Percentiles rank a stretch among this genome's conserved stretches.
phyloP scores from a whole-genome alignment of 2,888 invertebrate genomes.

The Drosophila paranaensis region DNA sequence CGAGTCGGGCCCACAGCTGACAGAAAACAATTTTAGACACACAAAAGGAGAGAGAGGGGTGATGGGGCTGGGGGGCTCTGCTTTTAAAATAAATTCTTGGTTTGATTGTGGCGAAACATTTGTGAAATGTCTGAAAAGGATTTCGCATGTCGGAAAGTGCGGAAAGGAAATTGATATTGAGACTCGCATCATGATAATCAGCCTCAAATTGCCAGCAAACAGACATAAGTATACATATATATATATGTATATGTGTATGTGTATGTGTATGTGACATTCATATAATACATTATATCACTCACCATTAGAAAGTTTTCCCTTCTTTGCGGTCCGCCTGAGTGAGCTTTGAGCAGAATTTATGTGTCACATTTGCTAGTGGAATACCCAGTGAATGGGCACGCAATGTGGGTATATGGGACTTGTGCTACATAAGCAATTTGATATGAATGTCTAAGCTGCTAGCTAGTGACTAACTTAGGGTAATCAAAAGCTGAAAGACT shows the following conservation, averaged over 20 bases:
- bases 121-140: conserved; percentile 64
- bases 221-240: background rate
- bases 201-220: conserved; percentile 48
- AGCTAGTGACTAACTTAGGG: too few relatives aligned
- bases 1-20: conserved; percentile 34
- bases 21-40: conserved; percentile 34
- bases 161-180: conserved; percentile 68
- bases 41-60: background rate
- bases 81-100: conserved; percentile 42
- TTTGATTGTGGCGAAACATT: conserved; percentile 36
- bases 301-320: conserved; percentile 29
- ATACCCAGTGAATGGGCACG: background rate
- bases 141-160: conserved; percentile 57
- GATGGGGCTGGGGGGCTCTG: conserved; percentile 19
- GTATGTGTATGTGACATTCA: conserved; percentile 19
- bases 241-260: background rate
- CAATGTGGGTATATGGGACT: background rate
- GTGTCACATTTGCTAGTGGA: conserved; percentile 33
- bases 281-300: conserved; percentile 49
- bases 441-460: too few relatives aligned
- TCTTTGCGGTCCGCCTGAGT: conserved; percentile 23
- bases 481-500: too few relatives aligned
- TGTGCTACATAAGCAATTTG: too few relatives aligned
- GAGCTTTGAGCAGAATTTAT: conserved; percentile 38
- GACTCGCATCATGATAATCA: conserved; percentile 68